phyloP scores from a whole-genome alignment of 2,888 invertebrate genomes.

The Phaedon cochleariae region DNA sequence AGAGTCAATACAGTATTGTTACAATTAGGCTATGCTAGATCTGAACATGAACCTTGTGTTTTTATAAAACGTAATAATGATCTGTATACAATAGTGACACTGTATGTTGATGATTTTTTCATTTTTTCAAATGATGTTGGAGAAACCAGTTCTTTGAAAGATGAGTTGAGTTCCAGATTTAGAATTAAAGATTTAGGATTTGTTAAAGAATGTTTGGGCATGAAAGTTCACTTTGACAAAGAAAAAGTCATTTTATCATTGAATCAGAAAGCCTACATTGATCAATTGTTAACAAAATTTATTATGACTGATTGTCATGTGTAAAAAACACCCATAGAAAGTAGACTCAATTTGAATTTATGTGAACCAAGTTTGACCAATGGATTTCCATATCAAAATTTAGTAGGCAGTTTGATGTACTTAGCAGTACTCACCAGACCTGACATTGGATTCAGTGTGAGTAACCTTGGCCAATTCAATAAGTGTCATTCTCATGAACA shows the following conservation, averaged over 20 bases:
- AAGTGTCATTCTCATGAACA: too few relatives aligned
- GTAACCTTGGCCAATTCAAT: too few relatives aligned
- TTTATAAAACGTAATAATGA: slow-evolving; percentile 6
- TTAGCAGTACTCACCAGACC: too few relatives aligned
- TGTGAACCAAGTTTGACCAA: neutral
- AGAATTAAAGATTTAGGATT: slow-evolving; percentile 29
- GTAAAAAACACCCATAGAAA: slow-evolving; percentile 14
- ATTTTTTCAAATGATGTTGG: slow-evolving; percentile 10
- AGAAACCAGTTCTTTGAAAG: slow-evolving; percentile 2
- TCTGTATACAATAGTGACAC: slow-evolving; percentile 12
- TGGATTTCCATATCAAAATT: slow-evolving; percentile 27
- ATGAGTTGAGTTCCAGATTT: slow-evolving; percentile 11
- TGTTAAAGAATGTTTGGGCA: slow-evolving; percentile 35
- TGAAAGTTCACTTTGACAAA: slow-evolving; percentile 35
- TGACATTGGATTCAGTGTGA: too few relatives aligned
- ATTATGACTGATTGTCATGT: slow-evolving; percentile 17
- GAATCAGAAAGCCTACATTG: slow-evolving; percentile 36
- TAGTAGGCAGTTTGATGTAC: too few relatives aligned
- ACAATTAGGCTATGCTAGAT: slow-evolving; percentile 33
- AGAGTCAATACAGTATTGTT: slow-evolving; percentile 27
- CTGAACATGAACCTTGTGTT: slow-evolving; percentile 27
- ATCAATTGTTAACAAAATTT: slow-evolving; percentile 22
- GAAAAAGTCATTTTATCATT: slow-evolving; percentile 24
- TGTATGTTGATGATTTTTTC: slow-evolving; percentile 16
- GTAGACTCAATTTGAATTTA: slow-evolving; percentile 1